These are phyloP conservation scores for Sycophila sp. DNA, from an alignment of 1,140 invertebrate genomes.

Conservation along the genomic window DNA sequence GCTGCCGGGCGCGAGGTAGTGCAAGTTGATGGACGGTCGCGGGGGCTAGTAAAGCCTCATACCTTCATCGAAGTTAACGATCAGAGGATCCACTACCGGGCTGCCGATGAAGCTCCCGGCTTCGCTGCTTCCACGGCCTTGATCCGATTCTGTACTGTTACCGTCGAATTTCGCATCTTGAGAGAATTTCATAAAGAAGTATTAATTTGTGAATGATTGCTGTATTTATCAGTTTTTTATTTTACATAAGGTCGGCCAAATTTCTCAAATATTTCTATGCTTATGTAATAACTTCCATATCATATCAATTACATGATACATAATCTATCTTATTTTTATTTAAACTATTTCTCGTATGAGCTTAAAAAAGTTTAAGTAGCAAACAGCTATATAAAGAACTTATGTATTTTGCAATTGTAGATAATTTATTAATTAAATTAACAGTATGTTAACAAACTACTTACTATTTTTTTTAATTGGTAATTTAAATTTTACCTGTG, in stretches of 20 bases:
- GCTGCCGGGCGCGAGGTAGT: slow-evolving; percentile 64
- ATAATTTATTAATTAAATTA: too few species aligned
- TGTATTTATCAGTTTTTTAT: too few species aligned
- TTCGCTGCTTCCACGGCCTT: slow-evolving; percentile 62
- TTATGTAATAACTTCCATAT: too few species aligned
- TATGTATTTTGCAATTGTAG: too few species aligned
- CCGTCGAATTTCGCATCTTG: slow-evolving; percentile 62
- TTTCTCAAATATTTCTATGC: background rate
- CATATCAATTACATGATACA: too few species aligned
- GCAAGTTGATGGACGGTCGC: slow-evolving; percentile 65
- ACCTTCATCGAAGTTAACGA: slow-evolving; percentile 82
- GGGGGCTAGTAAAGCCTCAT: slow-evolving; percentile 76
- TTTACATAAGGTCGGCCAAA: background rate
- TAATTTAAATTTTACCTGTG: too few species aligned
- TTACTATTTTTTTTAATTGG: too few species aligned
- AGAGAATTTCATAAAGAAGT: slow-evolving; percentile 5
- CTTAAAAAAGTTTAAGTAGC: too few species aligned
- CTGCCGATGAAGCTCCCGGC: slow-evolving; percentile 62
- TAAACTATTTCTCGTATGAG: background rate
- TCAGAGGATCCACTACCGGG: slow-evolving; percentile 73
- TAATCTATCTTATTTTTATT: background rate
- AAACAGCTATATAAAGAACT: too few species aligned
- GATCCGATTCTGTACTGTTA: slow-evolving; percentile 59
- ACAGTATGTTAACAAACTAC: too few species aligned
- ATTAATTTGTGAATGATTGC: background rate